Evolutionary conservation across 2,113 vertebrate genomes (phyloP).

Genomic region (Crotalus tigris): DNA sequence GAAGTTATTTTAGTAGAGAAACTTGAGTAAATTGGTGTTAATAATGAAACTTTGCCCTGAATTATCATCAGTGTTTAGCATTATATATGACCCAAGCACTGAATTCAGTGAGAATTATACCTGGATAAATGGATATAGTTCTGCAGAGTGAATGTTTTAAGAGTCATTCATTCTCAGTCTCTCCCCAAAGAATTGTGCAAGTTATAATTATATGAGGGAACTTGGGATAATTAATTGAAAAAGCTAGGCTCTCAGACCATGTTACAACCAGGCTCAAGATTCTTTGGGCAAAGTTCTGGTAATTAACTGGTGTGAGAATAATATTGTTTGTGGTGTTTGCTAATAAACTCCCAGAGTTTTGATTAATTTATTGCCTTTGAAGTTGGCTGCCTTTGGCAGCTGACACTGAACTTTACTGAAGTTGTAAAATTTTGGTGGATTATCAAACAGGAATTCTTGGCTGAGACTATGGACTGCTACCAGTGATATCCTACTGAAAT

Average conservation of each 20-base stretch:
- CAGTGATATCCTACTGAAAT: slow-evolving; percentile 31
- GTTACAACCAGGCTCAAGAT: not conserved
- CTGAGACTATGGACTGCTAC: not conserved
- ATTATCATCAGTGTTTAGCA: not conserved
- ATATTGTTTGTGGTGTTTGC: not conserved
- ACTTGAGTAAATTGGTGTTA: not conserved
- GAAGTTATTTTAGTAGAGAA: not conserved
- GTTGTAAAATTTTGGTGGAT: slow-evolving; percentile 11
- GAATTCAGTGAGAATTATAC: not conserved
- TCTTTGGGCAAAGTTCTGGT: not conserved
- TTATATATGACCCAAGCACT: not conserved
- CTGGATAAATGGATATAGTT: not conserved
- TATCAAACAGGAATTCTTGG: not conserved
- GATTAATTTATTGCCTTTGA: not conserved
- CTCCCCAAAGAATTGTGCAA: not conserved
- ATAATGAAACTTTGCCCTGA: not conserved
- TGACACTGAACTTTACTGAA: not conserved
- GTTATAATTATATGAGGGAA: not conserved
- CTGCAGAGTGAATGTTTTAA: not conserved
- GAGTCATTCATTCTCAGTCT: not conserved
- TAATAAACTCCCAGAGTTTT: not conserved
- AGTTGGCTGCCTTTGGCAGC: not conserved
- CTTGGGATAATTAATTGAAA: not conserved
- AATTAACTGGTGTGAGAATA: not conserved
- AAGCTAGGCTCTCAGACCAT: not conserved